phyloP scores from a whole-genome alignment of 2,888 invertebrate genomes.

The Cosmia pyralina region DNA sequence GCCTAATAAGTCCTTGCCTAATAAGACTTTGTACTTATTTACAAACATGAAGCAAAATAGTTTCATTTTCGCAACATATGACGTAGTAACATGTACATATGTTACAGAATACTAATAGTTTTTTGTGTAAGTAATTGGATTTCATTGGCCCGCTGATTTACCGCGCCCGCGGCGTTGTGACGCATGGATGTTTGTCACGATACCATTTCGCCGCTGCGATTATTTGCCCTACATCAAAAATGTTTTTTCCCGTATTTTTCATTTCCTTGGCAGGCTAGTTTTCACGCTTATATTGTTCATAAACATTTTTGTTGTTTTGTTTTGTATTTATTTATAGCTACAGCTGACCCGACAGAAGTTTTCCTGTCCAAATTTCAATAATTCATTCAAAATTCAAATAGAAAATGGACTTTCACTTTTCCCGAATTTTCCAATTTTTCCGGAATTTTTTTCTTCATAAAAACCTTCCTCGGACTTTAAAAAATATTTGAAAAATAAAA shows the following conservation, averaged over 20 bases:
- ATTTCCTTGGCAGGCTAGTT: slow-evolving; percentile 35
- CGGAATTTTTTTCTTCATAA: too few relatives aligned
- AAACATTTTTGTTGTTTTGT: too few relatives aligned
- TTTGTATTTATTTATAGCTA: background rate
- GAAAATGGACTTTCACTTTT: too few relatives aligned
- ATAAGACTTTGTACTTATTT: background rate
- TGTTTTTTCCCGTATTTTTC: slow-evolving; percentile 64
- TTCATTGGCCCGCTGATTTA: slow-evolving; percentile 86
- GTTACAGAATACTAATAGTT: slow-evolving; percentile 78
- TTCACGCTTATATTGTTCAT: too few relatives aligned
- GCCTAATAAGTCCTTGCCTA: background rate
- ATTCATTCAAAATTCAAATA: too few relatives aligned
- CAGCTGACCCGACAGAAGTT: background rate
- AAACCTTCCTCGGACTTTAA: too few relatives aligned
- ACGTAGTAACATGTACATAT: slow-evolving; percentile 47
- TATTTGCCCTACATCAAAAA: slow-evolving; percentile 72
- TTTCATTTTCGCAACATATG: slow-evolving; percentile 30
- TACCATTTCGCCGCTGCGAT: slow-evolving; percentile 83
- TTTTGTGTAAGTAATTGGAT: slow-evolving; percentile 88
- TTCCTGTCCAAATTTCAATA: background rate
- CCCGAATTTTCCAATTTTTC: too few relatives aligned
- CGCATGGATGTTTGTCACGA: slow-evolving; percentile 89
- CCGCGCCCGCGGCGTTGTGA: slow-evolving; percentile 80
- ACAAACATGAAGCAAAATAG: slow-evolving; percentile 11
- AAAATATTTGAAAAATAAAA: too few relatives aligned